These are phyloP conservation scores for Gambelia wislizenii DNA, from an alignment of 2,797 vertebrate species.

Conservation along the genomic window DNA sequence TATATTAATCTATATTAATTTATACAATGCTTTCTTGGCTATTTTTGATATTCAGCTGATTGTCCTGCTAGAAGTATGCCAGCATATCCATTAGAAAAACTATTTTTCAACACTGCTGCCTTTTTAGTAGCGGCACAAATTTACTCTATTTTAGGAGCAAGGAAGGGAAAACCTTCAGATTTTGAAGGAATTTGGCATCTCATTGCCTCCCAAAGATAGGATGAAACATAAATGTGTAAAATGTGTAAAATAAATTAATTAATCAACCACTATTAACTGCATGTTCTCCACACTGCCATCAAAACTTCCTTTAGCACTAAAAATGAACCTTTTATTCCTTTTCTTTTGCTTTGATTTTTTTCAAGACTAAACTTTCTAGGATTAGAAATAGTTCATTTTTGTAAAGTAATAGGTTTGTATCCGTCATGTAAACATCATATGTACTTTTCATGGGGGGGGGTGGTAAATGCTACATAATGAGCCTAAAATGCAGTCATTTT, in stretches of 20 bases:
- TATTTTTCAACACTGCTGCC: slow-evolving; percentile 30
- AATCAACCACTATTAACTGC: not conserved
- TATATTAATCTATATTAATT: slow-evolving; percentile 13
- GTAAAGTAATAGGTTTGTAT: slow-evolving; percentile 15
- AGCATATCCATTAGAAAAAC: slow-evolving; percentile 52
- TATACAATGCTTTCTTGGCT: slow-evolving; percentile 35
- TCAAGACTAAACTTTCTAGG: not conserved
- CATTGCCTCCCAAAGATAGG: not conserved
- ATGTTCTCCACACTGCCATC: not conserved
- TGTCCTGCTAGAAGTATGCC: not conserved
- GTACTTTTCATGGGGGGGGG: not conserved
- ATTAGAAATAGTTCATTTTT: slow-evolving; percentile 40
- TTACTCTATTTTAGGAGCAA: slow-evolving; percentile 45
- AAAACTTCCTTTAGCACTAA: too few relatives aligned
- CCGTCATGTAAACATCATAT: slow-evolving; percentile 4
- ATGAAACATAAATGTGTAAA: not conserved
- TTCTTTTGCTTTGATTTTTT: slow-evolving; percentile 1
- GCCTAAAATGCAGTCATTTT: slow-evolving; percentile 44
- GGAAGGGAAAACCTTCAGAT: slow-evolving; percentile 35
- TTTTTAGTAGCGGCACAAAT: slow-evolving; percentile 52
- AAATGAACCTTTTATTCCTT: not conserved
- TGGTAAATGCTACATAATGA: slow-evolving; percentile 21
- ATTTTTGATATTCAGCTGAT: slow-evolving; percentile 17
- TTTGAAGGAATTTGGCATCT: slow-evolving; percentile 40
- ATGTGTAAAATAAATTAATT: not conserved